A percentile compares a stretch with the other conserved stretches of the same genome.
phyloP scores from a whole-genome alignment of 2,797 vertebrate genomes.

The Serranus cabrilla region DNA sequence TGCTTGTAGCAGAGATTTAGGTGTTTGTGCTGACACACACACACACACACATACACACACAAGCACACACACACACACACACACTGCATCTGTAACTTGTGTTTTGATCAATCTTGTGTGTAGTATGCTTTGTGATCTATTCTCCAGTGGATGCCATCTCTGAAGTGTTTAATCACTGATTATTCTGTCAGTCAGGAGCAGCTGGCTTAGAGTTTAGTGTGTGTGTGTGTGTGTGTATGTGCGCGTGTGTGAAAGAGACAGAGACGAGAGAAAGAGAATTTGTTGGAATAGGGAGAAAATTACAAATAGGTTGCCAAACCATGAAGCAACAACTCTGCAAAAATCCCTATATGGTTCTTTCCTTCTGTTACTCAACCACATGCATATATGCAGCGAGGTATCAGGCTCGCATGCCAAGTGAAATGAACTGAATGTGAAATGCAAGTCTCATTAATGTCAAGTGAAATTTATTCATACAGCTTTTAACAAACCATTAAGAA shows the following conservation, averaged over 20 bases:
- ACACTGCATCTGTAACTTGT: background rate
- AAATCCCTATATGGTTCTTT: background rate
- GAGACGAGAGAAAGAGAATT: background rate
- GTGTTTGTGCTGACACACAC: background rate
- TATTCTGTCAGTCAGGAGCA: slow-evolving; percentile 57
- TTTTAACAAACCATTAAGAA: slow-evolving; percentile 25
- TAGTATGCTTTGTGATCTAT: slow-evolving; percentile 46
- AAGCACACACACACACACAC: background rate
- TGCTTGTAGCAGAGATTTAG: background rate
- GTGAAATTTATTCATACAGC: slow-evolving; percentile 7
- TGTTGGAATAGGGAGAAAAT: background rate
- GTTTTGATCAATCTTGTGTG: slow-evolving; percentile 38
- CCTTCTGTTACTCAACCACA: background rate
- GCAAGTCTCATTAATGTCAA: slow-evolving; percentile 13
- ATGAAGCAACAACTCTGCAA: background rate
- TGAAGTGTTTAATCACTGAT: slow-evolving; percentile 64
- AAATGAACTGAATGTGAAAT: slow-evolving; percentile 19
- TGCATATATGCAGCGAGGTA: slow-evolving; percentile 7
- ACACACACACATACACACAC: background rate
- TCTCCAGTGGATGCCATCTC: slow-evolving; percentile 50
- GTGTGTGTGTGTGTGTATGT: background rate
- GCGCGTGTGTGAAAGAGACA: background rate
- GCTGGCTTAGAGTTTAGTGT: slow-evolving; percentile 19
- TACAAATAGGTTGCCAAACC: slow-evolving; percentile 1
- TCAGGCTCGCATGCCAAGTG: background rate